Evolutionary conservation across 2,888 invertebrate genomes (phyloP).

Genomic region (Bhutanitis thaidina): DNA sequence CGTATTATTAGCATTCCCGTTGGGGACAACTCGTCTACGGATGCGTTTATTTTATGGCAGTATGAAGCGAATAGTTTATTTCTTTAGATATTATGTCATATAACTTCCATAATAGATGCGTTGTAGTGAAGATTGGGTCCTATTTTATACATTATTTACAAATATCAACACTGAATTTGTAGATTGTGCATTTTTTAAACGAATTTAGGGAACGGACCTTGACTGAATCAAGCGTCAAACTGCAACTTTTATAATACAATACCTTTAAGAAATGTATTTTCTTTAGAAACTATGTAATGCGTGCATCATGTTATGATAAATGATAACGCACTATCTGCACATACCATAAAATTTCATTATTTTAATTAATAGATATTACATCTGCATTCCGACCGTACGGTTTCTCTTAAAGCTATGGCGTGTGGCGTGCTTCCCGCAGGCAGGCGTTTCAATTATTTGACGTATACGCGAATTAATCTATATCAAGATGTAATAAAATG

Average conservation of each 20-base stretch:
- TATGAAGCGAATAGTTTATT: constrained; percentile 14
- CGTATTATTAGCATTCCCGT: constrained; percentile 65
- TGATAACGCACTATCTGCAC: too few relatives aligned
- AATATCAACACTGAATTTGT: not conserved
- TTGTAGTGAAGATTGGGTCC: not conserved
- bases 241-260: too few relatives aligned
- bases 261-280: too few relatives aligned
- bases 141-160: too few relatives aligned
- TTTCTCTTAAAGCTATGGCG: constrained; percentile 30
- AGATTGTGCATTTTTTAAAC: not conserved
- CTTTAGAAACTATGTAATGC: too few relatives aligned
- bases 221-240: too few relatives aligned
- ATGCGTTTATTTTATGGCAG: constrained; percentile 22
- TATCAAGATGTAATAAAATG: constrained; percentile 77
- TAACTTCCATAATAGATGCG: constrained; percentile 12
- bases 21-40: constrained; percentile 24
- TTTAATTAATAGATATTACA: constrained; percentile 36
- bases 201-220: too few relatives aligned
- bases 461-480: constrained; percentile 69
- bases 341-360: too few relatives aligned
- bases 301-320: too few relatives aligned
- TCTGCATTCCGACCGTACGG: constrained; percentile 40
- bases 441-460: constrained; percentile 65
- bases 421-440: constrained; percentile 29
- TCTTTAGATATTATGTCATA: constrained; percentile 15